A percentile compares a stretch with the other conserved stretches of the same genome.
These are phyloP conservation scores for Pseudomyrmex flavicornis DNA, from an alignment of 1,140 invertebrate species.

Conservation along the genomic window DNA sequence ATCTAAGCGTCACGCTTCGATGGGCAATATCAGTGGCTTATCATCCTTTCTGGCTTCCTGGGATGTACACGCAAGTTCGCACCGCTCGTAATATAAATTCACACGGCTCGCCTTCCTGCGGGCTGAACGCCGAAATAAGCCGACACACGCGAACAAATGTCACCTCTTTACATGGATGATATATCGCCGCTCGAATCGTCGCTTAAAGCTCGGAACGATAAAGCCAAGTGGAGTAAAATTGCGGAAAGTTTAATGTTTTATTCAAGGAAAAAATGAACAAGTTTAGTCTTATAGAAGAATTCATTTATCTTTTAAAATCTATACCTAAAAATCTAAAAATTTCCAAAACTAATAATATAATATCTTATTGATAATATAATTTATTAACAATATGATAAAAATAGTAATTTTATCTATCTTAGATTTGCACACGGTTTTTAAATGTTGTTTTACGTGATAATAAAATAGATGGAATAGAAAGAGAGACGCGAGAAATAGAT, in stretches of 20 bases:
- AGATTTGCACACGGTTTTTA: no score
- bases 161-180: background rate
- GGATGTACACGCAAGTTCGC: constrained; percentile 25
- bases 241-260: background rate
- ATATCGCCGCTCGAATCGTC: background rate
- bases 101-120: constrained; percentile 31
- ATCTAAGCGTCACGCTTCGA: constrained; percentile 78
- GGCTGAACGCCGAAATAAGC: constrained; percentile 47
- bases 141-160: constrained; percentile 28
- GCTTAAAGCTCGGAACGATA: background rate
- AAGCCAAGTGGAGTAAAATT: background rate
- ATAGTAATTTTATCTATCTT: no score
- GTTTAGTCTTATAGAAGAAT: no score
- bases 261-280: background rate
- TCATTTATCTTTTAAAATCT: no score
- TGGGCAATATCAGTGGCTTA: constrained; percentile 80
- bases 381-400: no score
- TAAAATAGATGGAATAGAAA: no score
- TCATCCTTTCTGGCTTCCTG: constrained; percentile 68
- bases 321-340: no score
- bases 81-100: constrained; percentile 72
- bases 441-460: no score
- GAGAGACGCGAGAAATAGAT: no score
- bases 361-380: no score
- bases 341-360: no score